These are phyloP conservation scores for Margaritifera margaritifera DNA, from an alignment of 2,888 invertebrate genomes.

Conservation along the genomic window DNA sequence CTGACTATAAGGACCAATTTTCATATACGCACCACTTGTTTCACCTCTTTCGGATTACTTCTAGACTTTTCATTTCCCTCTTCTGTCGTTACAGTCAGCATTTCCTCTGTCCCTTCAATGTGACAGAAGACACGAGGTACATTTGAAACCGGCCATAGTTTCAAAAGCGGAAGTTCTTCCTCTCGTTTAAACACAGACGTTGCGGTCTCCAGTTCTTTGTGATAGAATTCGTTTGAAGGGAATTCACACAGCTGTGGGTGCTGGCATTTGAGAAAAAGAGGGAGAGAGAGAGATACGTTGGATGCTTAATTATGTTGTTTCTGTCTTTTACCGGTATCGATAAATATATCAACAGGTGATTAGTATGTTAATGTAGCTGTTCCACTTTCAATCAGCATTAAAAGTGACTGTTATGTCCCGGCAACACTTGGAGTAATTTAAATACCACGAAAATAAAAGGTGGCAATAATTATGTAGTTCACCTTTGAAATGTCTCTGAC, in stretches of 20 bases:
- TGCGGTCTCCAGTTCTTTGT: constrained; percentile 35
- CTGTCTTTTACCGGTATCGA: too few relatives aligned
- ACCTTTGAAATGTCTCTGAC: too few relatives aligned
- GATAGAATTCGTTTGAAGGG: constrained; percentile 58
- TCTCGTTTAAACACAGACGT: background rate
- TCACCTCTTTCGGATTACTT: constrained; percentile 45
- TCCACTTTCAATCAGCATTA: too few relatives aligned
- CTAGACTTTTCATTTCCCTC: constrained; percentile 53
- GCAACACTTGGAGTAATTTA: too few relatives aligned
- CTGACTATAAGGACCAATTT: too few relatives aligned
- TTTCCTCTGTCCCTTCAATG: constrained; percentile 46
- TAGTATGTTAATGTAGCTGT: too few relatives aligned
- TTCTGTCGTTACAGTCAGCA: constrained; percentile 39
- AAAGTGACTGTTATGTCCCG: too few relatives aligned
- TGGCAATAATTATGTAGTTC: too few relatives aligned
- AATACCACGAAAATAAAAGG: too few relatives aligned
- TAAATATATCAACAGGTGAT: too few relatives aligned
- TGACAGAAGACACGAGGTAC: constrained; percentile 44
- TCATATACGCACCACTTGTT: constrained; percentile 41
- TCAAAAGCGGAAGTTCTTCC: constrained; percentile 5
- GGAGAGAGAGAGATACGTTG: too few relatives aligned
- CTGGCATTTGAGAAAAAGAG: constrained; percentile 29
- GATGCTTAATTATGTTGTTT: too few relatives aligned
- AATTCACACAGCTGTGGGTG: constrained; percentile 55
- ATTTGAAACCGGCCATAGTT: background rate